These are phyloP conservation scores for Macrostomum lignano DNA, from an alignment of 1,140 invertebrate genomes.

Conservation along the genomic window DNA sequence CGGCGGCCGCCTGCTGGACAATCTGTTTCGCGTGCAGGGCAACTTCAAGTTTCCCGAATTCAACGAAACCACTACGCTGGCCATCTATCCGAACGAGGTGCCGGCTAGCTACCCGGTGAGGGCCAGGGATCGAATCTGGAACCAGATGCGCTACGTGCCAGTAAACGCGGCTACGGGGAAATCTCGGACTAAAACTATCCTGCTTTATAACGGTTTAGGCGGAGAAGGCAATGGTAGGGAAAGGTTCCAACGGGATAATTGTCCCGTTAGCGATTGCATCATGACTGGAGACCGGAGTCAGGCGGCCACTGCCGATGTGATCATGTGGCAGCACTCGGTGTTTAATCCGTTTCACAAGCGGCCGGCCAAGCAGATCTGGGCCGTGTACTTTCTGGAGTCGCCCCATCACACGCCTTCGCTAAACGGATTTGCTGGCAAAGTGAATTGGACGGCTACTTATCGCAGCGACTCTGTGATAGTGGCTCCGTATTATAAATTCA, in stretches of 20 bases:
- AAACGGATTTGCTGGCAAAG: slow-evolving; percentile 37
- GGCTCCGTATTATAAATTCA: slow-evolving; percentile 73
- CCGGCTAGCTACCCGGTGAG: too few relatives aligned
- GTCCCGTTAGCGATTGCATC: slow-evolving; percentile 13
- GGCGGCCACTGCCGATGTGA: slow-evolving; percentile 11
- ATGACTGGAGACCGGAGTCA: slow-evolving; percentile 11
- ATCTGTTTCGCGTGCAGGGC: background rate
- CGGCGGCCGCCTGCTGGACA: background rate
- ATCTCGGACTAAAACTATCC: slow-evolving; percentile 36
- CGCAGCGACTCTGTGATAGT: slow-evolving; percentile 71
- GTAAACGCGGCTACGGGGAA: slow-evolving; percentile 17
- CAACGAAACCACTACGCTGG: too few relatives aligned
- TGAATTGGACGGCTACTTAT: slow-evolving; percentile 69
- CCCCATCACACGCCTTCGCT: slow-evolving; percentile 38
- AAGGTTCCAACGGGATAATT: slow-evolving; percentile 28
- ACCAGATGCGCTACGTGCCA: slow-evolving; percentile 5
- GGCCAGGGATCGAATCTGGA: slow-evolving; percentile 5
- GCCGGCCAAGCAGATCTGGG: slow-evolving; percentile 22
- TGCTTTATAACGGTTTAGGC: slow-evolving; percentile 12
- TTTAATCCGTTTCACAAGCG: slow-evolving; percentile 6
- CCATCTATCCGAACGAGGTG: too few relatives aligned
- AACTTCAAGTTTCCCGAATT: slow-evolving; percentile 1
- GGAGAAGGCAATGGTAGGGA: slow-evolving; percentile 20
- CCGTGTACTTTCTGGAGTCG: slow-evolving; percentile 44
- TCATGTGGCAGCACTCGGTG: slow-evolving; percentile 12